Base-by-base conservation (phyloP, 2,888 invertebrate genomes). In the Punctoribates punctum region DNA sequence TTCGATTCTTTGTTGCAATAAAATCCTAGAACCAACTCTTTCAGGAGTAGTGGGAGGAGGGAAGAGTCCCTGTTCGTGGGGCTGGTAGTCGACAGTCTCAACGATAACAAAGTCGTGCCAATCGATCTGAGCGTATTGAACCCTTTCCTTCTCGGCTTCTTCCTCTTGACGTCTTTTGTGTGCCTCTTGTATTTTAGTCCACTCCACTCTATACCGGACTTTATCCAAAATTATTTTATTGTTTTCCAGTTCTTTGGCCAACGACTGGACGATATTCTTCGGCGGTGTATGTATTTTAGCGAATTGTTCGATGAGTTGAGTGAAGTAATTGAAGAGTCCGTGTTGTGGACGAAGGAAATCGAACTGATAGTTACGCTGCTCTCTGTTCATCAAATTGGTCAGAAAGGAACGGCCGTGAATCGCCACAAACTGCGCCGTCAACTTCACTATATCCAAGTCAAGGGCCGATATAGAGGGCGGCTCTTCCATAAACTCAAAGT, bases 91-190 rank as follows among this genome's bases (percentile, higher is more conserved):
- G 0, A 99, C 98, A 0, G 98, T 98, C 86, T 99, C 99, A 0
- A 99, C 99, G 0, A 99, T 98, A 0, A 99, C 98, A 85, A 99
- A 99, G 85, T 99, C 98, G 83, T 99, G 99, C 99, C 99, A 99
- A 84, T 99, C 99, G 79, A 99, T 97, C 82, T 95, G 95, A 0
- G 97, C 96, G 83, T 99, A 99, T 0, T 87, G 86, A 73, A 86
- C 84, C 83, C 98, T 88, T 84, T 99, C 99, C 78, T 92, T 89
- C 84, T 99, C 99, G 11, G 94, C 87, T 82, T 95, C 93, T 79
- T 97, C 96, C 82, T 98, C 97, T 83, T 97, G 96, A 77, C 92
- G 91, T 0, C 94, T 90, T 79, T 91, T 90, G 82, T 97, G 93
- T 0, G 93, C 89, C 81, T 96, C 96, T 84, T 97, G 94, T 83